phyloP scores from a whole-genome alignment of 1,140 invertebrate species.

The Hyles vespertilio region DNA sequence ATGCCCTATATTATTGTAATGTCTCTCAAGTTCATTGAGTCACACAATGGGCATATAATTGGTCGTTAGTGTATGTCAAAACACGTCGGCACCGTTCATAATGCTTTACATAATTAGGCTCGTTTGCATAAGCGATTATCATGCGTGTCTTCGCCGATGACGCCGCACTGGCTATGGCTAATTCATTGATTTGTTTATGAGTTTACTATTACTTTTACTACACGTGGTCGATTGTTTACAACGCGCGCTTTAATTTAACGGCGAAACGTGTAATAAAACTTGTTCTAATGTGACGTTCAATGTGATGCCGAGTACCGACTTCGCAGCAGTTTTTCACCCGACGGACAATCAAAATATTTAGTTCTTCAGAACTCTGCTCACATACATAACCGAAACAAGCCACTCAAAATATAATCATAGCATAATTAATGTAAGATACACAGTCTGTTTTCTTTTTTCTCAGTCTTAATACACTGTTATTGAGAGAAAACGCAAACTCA shows the following conservation, averaged over 20 bases:
- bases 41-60: constrained; percentile 68
- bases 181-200: constrained; percentile 67
- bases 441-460: too few relatives aligned
- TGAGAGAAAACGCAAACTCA: too few relatives aligned
- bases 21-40: constrained; percentile 69
- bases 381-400: too few relatives aligned
- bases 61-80: constrained; percentile 68
- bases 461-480: too few relatives aligned
- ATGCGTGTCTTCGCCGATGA: constrained; percentile 66
- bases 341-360: too few relatives aligned
- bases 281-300: constrained; percentile 31
- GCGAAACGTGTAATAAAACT: constrained; percentile 46
- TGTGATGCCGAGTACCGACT: constrained; percentile 7
- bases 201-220: constrained; percentile 54
- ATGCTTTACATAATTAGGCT: constrained; percentile 69
- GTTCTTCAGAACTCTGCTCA: too few relatives aligned
- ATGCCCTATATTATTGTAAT: constrained; percentile 68
- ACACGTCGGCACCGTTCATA: constrained; percentile 57
- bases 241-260: constrained; percentile 46
- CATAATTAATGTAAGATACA: too few relatives aligned
- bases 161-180: constrained; percentile 52
- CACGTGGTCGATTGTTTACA: constrained; percentile 55
- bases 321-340: too few relatives aligned
- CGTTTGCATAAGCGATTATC: constrained; percentile 71
- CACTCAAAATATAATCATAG: too few relatives aligned